Evolutionary conservation across 2,888 invertebrate genomes (phyloP), one percentile per base, ranked within the genome.

Genomic region (Cheiracanthium punctorium): DNA sequence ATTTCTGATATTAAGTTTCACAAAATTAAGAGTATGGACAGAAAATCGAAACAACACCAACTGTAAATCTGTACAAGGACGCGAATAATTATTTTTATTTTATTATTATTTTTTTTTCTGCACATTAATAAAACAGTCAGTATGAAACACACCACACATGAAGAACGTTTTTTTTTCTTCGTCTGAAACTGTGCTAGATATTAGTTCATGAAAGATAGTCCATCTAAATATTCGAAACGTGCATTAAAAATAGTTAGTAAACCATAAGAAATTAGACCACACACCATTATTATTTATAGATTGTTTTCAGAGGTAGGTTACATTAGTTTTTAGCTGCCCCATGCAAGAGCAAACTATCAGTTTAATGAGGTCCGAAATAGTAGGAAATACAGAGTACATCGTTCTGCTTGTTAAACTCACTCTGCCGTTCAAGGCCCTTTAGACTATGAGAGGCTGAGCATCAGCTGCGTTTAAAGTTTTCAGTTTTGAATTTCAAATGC

Each of bases 241-340:
- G 84, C 84, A 85, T 67, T 85, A 85, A 85, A 85, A 85, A 85
- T 85, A 85, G 84, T 43, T 85, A 85, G 84, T 69, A 85, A 85
- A 85, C 74, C 79, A 85, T 85, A 85, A 73, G 84, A 85, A 85
- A 85, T 79, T 85, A 79, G 79, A 84, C 79, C 79, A 85, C 69
- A 79, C 84, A 85, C 84, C 84, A 80, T 79, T 80, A 85, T 80
- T 85, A 85, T 85, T 79, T 79, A 85, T 85, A 85, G 84, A 85
- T 85, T 85, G 84, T 85, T 85, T 74, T 73, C 67, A 84, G 82
- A 85, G 84, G 84, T 85, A 85, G 84, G 84, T 85, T 85, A 85
- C 32, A 85, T 79, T 85, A 85, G 84, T 85, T 85, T 85, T 85
- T 41, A 79, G 79, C 79, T 79, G 79, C 79, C 79, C 79, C 43